A percentile compares a stretch with the other conserved stretches of the same genome.
Conservation (phyloP, 2,888 invertebrate species). For the Ochropacha duplaris region DNA sequence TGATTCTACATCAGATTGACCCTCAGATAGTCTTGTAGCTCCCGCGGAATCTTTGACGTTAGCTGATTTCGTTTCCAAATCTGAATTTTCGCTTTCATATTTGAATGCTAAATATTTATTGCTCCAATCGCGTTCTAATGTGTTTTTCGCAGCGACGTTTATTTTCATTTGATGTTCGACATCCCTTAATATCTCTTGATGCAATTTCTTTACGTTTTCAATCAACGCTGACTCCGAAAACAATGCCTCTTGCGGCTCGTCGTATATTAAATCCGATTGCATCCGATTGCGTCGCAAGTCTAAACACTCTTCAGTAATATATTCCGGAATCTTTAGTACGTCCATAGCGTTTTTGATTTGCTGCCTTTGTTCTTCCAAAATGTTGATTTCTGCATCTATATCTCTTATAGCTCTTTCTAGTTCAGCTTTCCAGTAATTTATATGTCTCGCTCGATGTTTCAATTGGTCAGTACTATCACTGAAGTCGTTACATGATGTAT, state of each 20-base stretch:
- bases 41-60: constrained; percentile 91
- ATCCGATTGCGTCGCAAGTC: constrained; percentile 86
- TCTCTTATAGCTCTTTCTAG: constrained; percentile 70
- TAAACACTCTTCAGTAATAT: constrained; percentile 86
- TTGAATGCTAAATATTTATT: constrained; percentile 92
- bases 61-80: constrained; percentile 86
- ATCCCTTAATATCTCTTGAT: constrained; percentile 85
- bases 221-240: constrained; percentile 88
- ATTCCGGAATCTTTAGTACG: constrained; percentile 59
- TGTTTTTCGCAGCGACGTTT: constrained; percentile 89
- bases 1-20: constrained; percentile 91
- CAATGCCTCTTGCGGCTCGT: constrained; percentile 89
- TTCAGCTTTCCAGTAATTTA: constrained; percentile 75
- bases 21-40: constrained; percentile 89
- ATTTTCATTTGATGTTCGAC: constrained; percentile 87
- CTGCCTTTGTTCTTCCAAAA: constrained; percentile 64
- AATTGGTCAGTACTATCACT: constrained; percentile 71
- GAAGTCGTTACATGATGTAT: constrained; percentile 67
- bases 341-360: constrained; percentile 75
- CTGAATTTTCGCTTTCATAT: constrained; percentile 88
- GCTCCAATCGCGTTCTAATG: constrained; percentile 94
- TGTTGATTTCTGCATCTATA: constrained; percentile 65
- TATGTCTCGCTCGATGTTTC: constrained; percentile 65
- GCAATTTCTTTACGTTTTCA: constrained; percentile 85
- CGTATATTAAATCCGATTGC: constrained; percentile 89